Conservation (phyloP, 1,140 invertebrate species). For the Drosophila pruinosa region DNA sequence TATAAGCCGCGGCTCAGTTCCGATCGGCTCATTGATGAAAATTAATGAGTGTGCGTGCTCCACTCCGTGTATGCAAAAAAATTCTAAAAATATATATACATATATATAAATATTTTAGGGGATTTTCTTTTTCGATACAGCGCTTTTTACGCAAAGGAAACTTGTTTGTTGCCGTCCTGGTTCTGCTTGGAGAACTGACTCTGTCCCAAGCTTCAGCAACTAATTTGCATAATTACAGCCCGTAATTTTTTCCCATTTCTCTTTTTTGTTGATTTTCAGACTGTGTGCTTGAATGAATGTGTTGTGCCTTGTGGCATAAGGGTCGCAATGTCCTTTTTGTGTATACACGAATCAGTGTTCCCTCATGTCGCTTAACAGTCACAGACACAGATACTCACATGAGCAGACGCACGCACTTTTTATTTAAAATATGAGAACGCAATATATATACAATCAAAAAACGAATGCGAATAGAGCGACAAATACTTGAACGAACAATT, state of each 20-base stretch:
- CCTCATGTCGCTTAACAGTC: slow-evolving; percentile 37
- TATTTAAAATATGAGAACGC: slow-evolving; percentile 44
- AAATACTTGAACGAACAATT: background rate
- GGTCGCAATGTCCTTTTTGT: slow-evolving; percentile 75
- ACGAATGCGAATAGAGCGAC: slow-evolving; percentile 6
- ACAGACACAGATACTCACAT: slow-evolving; percentile 26
- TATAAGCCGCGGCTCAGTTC: slow-evolving; percentile 71
- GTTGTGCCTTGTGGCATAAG: slow-evolving; percentile 44
- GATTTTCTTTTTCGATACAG: slow-evolving; percentile 59
- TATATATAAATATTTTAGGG: slow-evolving; percentile 10
- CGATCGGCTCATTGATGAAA: slow-evolving; percentile 71
- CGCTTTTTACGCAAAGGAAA: slow-evolving; percentile 8
- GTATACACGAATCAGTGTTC: slow-evolving; percentile 9
- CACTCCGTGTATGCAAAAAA: slow-evolving; percentile 47
- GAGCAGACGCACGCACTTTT: slow-evolving; percentile 44
- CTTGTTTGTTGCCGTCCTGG: slow-evolving; percentile 29
- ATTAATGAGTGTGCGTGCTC: slow-evolving; percentile 78
- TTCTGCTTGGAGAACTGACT: slow-evolving; percentile 26
- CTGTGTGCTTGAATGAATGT: slow-evolving; percentile 9
- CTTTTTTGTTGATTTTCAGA: slow-evolving; percentile 10
- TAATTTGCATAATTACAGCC: slow-evolving; percentile 81
- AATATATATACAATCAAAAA: slow-evolving; percentile 5
- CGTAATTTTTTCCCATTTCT: slow-evolving; percentile 65
- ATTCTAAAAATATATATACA: slow-evolving; percentile 36
- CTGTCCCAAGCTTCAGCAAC: slow-evolving; percentile 55